These are phyloP conservation scores for Philhelius pedissequus DNA, from an alignment of 2,888 invertebrate genomes.

Conservation along the genomic window DNA sequence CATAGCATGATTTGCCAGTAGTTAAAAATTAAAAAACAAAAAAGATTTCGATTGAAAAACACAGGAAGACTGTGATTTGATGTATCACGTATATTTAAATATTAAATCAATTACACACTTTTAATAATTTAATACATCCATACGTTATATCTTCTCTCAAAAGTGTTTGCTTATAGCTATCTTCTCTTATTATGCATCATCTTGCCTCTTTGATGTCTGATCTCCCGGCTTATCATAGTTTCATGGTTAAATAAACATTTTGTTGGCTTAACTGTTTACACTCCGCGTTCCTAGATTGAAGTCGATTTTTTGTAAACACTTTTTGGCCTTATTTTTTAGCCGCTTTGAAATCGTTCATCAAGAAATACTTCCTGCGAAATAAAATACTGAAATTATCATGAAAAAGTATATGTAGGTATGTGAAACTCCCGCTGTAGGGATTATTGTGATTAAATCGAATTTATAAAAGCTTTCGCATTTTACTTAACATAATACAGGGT, in stretches of 20 bases:
- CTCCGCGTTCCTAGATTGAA: background rate
- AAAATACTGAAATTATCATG: too few species aligned
- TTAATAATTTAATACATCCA: background rate
- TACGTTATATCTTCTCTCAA: conserved; percentile 14
- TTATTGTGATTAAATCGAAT: too few species aligned
- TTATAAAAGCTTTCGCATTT: too few species aligned
- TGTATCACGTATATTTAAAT: background rate
- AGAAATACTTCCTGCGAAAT: too few species aligned
- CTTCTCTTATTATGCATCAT: background rate
- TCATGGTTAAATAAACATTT: conserved; percentile 24
- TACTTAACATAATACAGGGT: too few species aligned
- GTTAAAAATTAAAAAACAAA: background rate
- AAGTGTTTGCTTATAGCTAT: background rate
- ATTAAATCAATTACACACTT: background rate
- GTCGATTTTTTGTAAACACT: background rate
- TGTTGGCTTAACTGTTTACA: background rate
- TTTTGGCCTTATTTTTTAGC: background rate
- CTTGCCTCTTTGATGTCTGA: background rate
- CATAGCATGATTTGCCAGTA: conserved; percentile 36
- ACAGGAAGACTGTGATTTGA: background rate
- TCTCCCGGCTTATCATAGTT: conserved; percentile 4
- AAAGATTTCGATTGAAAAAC: background rate
- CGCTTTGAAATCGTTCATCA: too few species aligned
- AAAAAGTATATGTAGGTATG: too few species aligned
- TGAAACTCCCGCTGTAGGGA: too few species aligned